Evolutionary conservation across 2,888 invertebrate genomes (phyloP).

Genomic region (Neocrepidodera transversa): DNA sequence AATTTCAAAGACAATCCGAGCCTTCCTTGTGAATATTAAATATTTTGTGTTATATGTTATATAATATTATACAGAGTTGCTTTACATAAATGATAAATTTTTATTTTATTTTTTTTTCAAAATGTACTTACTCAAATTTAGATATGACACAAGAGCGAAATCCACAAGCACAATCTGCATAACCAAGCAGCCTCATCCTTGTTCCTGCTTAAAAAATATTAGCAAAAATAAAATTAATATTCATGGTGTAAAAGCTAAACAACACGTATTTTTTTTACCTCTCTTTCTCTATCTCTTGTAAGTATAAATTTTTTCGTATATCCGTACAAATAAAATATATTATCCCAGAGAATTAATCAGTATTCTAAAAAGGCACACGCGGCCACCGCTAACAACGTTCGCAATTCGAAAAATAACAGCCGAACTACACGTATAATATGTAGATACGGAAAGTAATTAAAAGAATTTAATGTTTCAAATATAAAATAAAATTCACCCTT

Average conservation of each 20-base stretch:
- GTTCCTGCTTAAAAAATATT: conserved; percentile 32
- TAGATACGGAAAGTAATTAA: conserved; percentile 60
- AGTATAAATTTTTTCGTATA: conserved; percentile 48
- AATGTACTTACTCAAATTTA: not conserved
- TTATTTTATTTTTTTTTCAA: no score
- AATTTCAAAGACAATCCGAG: no score
- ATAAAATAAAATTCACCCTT: conserved; percentile 59
- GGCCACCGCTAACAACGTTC: conserved; percentile 43
- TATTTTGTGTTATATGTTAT: no score
- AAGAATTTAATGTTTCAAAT: conserved; percentile 61
- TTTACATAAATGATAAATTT: no score
- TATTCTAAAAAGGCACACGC: conserved; percentile 55
- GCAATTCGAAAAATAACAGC: conserved; percentile 57
- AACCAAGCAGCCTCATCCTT: not conserved
- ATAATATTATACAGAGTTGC: no score
- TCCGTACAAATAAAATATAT: conserved; percentile 54
- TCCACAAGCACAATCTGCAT: conserved; percentile 1
- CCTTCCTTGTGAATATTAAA: no score
- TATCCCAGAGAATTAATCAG: conserved; percentile 57
- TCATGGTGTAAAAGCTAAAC: conserved; percentile 50
- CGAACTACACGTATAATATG: conserved; percentile 59
- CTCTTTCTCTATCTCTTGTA: conserved; percentile 24
- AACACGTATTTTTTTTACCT: conserved; percentile 47
- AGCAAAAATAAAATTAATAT: conserved; percentile 48
- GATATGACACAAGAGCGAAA: not conserved